Evolutionary conservation across 2,797 vertebrate species (phyloP).

Genomic region (Philypnodon macrostomus): DNA sequence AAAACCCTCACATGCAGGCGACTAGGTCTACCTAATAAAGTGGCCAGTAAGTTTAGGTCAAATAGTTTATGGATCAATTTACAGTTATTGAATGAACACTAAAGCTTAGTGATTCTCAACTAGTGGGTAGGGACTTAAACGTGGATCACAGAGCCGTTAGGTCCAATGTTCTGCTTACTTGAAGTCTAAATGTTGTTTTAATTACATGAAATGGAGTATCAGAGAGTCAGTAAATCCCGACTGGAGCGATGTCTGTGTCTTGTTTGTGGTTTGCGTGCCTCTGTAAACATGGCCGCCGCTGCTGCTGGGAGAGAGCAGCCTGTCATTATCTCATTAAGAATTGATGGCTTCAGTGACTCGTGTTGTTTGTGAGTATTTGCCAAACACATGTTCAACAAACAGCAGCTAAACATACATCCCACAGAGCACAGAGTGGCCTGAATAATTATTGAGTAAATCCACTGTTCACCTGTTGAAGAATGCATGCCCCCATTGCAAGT

Average conservation of each 20-base stretch:
- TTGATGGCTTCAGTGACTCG: constrained; percentile 65
- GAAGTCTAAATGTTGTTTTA: background rate
- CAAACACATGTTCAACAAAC: constrained; percentile 58
- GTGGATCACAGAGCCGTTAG: too few species aligned
- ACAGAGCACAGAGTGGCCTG: constrained; percentile 14
- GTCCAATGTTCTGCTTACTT: too few species aligned
- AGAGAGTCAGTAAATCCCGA: too few species aligned
- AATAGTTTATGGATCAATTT: too few species aligned
- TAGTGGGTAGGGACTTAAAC: too few species aligned
- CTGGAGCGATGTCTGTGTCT: constrained; percentile 43
- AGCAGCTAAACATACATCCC: constrained; percentile 48
- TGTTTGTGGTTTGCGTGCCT: constrained; percentile 72
- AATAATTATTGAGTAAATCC: background rate
- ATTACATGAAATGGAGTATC: constrained; percentile 1
- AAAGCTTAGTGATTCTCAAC: too few species aligned
- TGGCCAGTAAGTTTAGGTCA: too few species aligned
- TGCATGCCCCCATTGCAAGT: too few species aligned
- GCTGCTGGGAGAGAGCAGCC: constrained; percentile 59
- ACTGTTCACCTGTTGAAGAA: constrained; percentile 16
- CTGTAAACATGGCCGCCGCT: constrained; percentile 65
- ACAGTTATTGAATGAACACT: too few species aligned
- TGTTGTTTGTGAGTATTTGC: constrained; percentile 53
- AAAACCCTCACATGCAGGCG: too few species aligned
- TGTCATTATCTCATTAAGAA: constrained; percentile 78
- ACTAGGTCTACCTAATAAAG: too few species aligned